Base-by-base conservation (phyloP, 1,140 invertebrate species). In the Popillia japonica region DNA sequence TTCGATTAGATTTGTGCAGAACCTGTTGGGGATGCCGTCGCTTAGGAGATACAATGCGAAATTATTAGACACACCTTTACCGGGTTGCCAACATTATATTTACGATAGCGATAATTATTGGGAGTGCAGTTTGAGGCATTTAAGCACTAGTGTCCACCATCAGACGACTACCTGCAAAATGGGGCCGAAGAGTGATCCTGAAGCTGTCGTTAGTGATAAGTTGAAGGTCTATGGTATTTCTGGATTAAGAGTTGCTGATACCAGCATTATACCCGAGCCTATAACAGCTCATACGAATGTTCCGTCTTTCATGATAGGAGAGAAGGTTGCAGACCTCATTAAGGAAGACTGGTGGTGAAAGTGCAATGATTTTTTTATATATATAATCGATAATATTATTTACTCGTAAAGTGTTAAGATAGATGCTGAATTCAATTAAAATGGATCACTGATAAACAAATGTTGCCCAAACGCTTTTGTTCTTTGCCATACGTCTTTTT, bases 271-370 rank as follows among this genome's bases (percentile, higher is more conserved):
- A 87, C 94, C 95, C 0, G 86, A 86, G 2, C 89, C 94, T n/a
- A 88, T 93, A 10, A 89, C 89, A 4, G 93, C 92, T 0, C 94
- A 96, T 83, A 91, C 93, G 0, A 94, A 92, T 79, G 93, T 92
- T 0, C 91, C 91, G 0, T 90, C 93, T 3, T 90, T 91, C 61
- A 97, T 98, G 96, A 93, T 98, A 68, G 96, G 91, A 0, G 96
- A 98, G 86, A 96, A 95, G 84, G 94, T 90, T 0, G 92, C 95
- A 0, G 93, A 96, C 85, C 89, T 96, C 83, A 94, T 97, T 40
- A 93, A 92, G 82, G 85, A 88, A 75, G 61, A 27, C 0, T 68
- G 20, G 27, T 48, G n/a, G 22, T 20, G n/a, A 64, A n/a, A 6
- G 55, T 61, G 41, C 44, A 11, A n/a, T 11, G n/a, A 48, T n/a